Evolutionary conservation across 2,888 invertebrate species (phyloP).

Genomic region (Neelides folsomi): DNA sequence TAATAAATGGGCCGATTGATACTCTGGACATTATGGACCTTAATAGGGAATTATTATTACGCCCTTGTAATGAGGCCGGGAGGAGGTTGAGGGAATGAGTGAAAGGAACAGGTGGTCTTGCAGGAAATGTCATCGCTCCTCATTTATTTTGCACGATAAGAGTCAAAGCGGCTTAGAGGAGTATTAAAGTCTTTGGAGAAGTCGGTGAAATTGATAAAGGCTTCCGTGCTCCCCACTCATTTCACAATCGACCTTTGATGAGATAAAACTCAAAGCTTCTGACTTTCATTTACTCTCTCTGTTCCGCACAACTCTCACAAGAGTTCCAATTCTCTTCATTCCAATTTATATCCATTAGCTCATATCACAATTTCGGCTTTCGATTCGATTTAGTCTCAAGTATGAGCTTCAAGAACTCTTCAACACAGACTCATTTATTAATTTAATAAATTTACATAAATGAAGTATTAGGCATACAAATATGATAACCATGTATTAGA

Average conservation of each 20-base stretch:
- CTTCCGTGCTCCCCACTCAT: slow-evolving; percentile 6
- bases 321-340: no score
- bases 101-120: slow-evolving; percentile 28
- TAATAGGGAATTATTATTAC: not conserved
- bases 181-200: slow-evolving; percentile 23
- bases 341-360: no score
- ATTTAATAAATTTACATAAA: no score
- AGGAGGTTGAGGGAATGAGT: not conserved
- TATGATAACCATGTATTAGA: no score
- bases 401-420: no score
- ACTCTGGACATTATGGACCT: not conserved
- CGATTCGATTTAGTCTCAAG: no score
- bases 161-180: slow-evolving; percentile 27
- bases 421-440: no score
- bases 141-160: slow-evolving; percentile 31
- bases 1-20: not conserved
- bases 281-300: not conserved
- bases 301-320: no score
- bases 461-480: no score
- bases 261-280: not conserved
- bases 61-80: not conserved
- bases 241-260: not conserved
- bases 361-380: no score
- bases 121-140: slow-evolving; percentile 29
- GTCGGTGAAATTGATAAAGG: slow-evolving; percentile 23